Base-by-base conservation (phyloP, 2,797 vertebrate genomes). In the Botia kubotai region DNA sequence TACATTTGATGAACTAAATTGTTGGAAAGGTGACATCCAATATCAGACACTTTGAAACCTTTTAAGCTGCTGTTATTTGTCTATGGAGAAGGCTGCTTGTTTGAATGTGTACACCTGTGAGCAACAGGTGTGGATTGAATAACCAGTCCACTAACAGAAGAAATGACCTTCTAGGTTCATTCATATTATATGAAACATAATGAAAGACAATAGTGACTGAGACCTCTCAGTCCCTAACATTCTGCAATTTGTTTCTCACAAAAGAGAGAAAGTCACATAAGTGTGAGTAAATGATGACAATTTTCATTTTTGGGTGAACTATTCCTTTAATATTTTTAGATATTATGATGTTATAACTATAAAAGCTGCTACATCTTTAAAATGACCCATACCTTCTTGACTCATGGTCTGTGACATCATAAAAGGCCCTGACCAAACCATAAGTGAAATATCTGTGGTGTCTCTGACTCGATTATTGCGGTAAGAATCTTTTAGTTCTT, bases 401-500 rank as follows among this genome's bases (percentile, higher is more conserved):
- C 76, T 72, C 14, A 21, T 63, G 29, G 4, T n/a, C 10, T 21
- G 12, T 72, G 46, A 55, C 29, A 65, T 72, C 48, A 72, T 13
- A 52, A 62, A 2, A 43, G 14, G 19, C 16, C 6, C 50, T 29
- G 23, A 71, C 62, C 70, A 81, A 68, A 75, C 74, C 52, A 65
- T 65, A 77, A 66, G 39, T 43, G 75, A 82, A 77, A 82, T 77
- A 72, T 77, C 60, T 77, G 74, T 91, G 89, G 91, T 93, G 91
- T 93, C 89, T 92, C 83, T 89, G 89, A 87, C 90, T 89, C 87
- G 71, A 85, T 90, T 88, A 77, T 82, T 77, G 74, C 60, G 33
- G 80, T 85, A 68, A 63, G 86, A 91, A 91, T 91, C 91, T 91
- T 90, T 91, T 76, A 57, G 73, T 77, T 82, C 74, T 82, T 72